Percentiles rank a stretch among this genome's conserved stretches.
phyloP scores from a whole-genome alignment of 1,140 invertebrate species.

The Caenorhabditis brenneri region DNA sequence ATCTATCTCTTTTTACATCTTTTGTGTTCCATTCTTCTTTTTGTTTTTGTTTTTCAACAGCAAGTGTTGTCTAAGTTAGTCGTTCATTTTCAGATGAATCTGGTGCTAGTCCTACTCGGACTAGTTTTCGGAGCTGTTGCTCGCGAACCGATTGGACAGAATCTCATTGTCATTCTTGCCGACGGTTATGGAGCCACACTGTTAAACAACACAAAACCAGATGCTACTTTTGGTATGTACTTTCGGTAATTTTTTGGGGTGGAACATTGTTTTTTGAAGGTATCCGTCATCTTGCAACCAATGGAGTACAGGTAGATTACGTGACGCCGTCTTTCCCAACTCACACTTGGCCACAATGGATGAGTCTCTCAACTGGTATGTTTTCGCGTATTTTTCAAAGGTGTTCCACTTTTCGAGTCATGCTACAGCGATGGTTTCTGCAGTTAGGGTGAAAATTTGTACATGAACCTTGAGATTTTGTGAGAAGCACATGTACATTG shows the following conservation, averaged over 20 bases:
- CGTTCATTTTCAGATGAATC: constrained; percentile 15
- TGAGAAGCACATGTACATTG: too few species aligned
- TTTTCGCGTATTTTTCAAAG: not conserved
- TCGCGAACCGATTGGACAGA: constrained; percentile 64
- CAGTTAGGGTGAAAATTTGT: too few species aligned
- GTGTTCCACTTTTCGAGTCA: too few species aligned
- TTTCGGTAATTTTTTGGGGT: not conserved
- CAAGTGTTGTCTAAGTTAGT: not conserved
- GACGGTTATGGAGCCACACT: constrained; percentile 68
- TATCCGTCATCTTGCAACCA: constrained; percentile 50
- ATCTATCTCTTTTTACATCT: constrained; percentile 30
- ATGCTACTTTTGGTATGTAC: constrained; percentile 59
- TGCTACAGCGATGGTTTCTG: too few species aligned
- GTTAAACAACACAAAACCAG: constrained; percentile 64
- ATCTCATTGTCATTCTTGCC: constrained; percentile 67
- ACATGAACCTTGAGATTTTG: too few species aligned
- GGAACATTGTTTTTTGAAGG: not conserved
- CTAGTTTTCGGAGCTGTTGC: not conserved
- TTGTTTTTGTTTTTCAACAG: constrained; percentile 10
- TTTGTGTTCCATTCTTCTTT: constrained; percentile 32
- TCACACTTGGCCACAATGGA: constrained; percentile 70
- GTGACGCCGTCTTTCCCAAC: constrained; percentile 68
- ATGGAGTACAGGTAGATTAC: constrained; percentile 65
- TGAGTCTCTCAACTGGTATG: constrained; percentile 63
- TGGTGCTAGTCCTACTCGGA: constrained; percentile 16